A percentile compares a stretch with the other conserved stretches of the same genome.
Evolutionary conservation across 1,140 invertebrate species (phyloP).

Genomic region (Diploscapter pachys): DNA sequence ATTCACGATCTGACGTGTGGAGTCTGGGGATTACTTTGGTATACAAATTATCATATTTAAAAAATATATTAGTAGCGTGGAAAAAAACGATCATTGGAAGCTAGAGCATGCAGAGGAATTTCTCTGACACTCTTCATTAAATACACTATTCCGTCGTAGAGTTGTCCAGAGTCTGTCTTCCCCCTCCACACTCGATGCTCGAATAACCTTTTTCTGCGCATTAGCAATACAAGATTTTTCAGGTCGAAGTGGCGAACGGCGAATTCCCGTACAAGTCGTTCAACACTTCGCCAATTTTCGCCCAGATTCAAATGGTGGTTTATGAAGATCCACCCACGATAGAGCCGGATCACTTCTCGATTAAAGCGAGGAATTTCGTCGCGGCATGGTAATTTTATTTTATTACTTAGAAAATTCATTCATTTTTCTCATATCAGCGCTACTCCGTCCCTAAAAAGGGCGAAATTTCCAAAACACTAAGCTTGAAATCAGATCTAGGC

Average conservation of each 20-base stretch:
- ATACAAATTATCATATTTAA: slow-evolving; percentile 13
- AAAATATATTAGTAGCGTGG: background rate
- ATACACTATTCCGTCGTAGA: background rate
- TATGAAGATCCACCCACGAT: slow-evolving; percentile 49
- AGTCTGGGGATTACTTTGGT: slow-evolving; percentile 94
- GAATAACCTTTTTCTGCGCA: background rate
- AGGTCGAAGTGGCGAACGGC: slow-evolving; percentile 50
- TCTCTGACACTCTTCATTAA: too few relatives aligned
- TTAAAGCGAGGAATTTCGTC: slow-evolving; percentile 40
- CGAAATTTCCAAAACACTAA: background rate
- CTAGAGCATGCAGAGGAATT: too few relatives aligned
- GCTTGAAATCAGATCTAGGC: too few relatives aligned
- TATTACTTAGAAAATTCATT: background rate
- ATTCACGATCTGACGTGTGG: slow-evolving; percentile 98
- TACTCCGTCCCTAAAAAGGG: background rate
- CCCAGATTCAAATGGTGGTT: slow-evolving; percentile 50
- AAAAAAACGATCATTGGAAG: too few relatives aligned
- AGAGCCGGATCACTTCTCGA: slow-evolving; percentile 33
- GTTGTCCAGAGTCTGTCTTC: background rate
- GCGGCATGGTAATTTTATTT: slow-evolving; percentile 43
- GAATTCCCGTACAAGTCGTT: slow-evolving; percentile 50
- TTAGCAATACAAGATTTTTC: slow-evolving; percentile 4
- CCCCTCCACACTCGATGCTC: background rate
- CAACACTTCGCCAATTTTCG: slow-evolving; percentile 44
- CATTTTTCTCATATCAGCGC: background rate